Base-by-base conservation (phyloP, 2,113 vertebrate genomes). In the Noctilio leporinus region DNA sequence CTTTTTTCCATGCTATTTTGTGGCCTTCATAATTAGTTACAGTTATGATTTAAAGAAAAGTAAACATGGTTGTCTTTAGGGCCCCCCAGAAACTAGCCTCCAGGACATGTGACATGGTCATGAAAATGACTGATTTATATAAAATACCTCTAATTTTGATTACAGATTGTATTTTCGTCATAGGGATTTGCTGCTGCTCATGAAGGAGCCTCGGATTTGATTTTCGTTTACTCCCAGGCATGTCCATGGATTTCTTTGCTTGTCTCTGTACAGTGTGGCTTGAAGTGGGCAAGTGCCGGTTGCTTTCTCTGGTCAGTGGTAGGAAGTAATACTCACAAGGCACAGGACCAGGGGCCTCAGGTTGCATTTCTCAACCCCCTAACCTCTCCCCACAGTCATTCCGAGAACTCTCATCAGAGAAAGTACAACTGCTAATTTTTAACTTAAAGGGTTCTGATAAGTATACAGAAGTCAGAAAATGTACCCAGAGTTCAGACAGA, bases 381-480 rank as follows among this genome's bases (percentile, higher is more conserved):
- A 55, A 4, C 22, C 28, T 83, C 53, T 57, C 67, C 12, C 26
- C 35, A 15, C 24, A 38, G 38, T 20, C 43, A 5, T 38, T 55
- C 26, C 67, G 65, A 83, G 51, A 65, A 86, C 5, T 40, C 38
- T 38, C 3, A 19, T 86, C 70, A 93, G 91, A 96, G 84, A 28
- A 91, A 96, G 76, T 67, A 89, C 53, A n/a, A 10, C 43, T 47
- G 51, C 86, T 91, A 93, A 49, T 96, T 96, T 97, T 91, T 96
- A 96, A 97, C 95, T 96, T 94, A 97, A 92, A 78, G 26, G 51
- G 35, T 57, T 70, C 75, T 89, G 30, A 15, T 49, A 84, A 53
- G 20, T 94, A 95, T 62, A 84, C 65, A 96, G 97, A 98, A 92
- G 84, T 93, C 92, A 96, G 75, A 96, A 97, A 96, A 95, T 86